Percentiles rank a stretch among this genome's conserved stretches.
Conservation (phyloP, 1,140 invertebrate species). For the Apolygus lucorum region DNA sequence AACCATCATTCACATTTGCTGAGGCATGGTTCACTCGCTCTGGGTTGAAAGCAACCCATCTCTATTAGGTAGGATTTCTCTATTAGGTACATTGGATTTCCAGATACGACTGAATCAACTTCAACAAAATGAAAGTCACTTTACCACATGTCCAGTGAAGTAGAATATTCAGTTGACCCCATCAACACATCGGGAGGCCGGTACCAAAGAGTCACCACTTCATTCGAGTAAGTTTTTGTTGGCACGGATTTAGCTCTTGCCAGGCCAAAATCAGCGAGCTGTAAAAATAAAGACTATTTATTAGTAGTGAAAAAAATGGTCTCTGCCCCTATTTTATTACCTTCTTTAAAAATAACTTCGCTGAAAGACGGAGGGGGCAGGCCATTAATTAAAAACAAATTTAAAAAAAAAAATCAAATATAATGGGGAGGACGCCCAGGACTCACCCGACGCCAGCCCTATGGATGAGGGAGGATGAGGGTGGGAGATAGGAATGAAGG, state of each 20-base stretch:
- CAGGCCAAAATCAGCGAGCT: slow-evolving; percentile 84
- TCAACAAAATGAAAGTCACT: too few relatives aligned
- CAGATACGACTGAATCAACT: too few relatives aligned
- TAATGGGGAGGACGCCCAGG: too few relatives aligned
- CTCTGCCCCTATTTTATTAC: background rate
- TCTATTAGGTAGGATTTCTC: too few relatives aligned
- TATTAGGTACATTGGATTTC: too few relatives aligned
- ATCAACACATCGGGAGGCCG: slow-evolving; percentile 95
- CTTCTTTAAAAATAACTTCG: background rate
- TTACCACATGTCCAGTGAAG: slow-evolving; percentile 93
- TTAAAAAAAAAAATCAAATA: too few relatives aligned
- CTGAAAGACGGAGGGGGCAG: background rate
- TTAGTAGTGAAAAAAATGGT: background rate
- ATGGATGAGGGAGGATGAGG: too few relatives aligned
- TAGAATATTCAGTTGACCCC: slow-evolving; percentile 93
- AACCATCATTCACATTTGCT: too few relatives aligned
- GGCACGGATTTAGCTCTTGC: slow-evolving; percentile 94
- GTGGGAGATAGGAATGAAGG: too few relatives aligned
- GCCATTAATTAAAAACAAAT: slow-evolving; percentile 33
- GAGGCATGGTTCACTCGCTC: too few relatives aligned
- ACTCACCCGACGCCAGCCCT: too few relatives aligned
- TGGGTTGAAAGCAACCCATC: too few relatives aligned
- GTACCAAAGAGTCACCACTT: slow-evolving; percentile 91
- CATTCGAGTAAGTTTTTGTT: slow-evolving; percentile 92
- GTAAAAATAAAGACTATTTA: slow-evolving; percentile 31